Evolutionary conservation across 2,888 invertebrate genomes (phyloP).

Genomic region (Dryococelus australis): DNA sequence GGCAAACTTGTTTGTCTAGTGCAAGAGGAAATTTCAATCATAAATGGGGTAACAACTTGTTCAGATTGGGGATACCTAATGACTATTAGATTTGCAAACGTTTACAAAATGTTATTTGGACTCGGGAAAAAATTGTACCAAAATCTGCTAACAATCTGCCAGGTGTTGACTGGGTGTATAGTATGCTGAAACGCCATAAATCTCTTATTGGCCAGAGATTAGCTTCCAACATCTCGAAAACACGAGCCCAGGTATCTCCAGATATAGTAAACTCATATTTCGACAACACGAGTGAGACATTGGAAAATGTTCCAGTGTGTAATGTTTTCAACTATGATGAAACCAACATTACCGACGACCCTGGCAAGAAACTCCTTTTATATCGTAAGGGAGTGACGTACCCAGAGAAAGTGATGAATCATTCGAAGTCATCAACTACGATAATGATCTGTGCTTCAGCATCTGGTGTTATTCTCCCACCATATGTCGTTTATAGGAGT

Average conservation of each 20-base stretch:
- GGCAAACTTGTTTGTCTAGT: constrained; percentile 26
- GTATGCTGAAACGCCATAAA: constrained; percentile 33
- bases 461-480: not conserved
- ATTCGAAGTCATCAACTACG: not conserved
- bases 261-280: too few relatives aligned
- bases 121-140: not conserved
- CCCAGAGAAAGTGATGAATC: not conserved
- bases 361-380: not conserved
- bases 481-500: not conserved
- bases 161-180: constrained; percentile 30
- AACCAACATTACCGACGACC: constrained; percentile 29
- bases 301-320: not conserved
- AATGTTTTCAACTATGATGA: constrained; percentile 34
- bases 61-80: constrained; percentile 24
- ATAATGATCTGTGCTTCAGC: constrained; percentile 20
- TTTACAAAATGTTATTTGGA: constrained; percentile 28
- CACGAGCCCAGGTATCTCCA: not conserved
- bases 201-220: constrained; percentile 17
- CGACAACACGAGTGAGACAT: too few relatives aligned
- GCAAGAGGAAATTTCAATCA: not conserved
- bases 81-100: constrained; percentile 28
- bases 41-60: not conserved
- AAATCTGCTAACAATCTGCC: constrained; percentile 21
- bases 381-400: not conserved
- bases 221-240: constrained; percentile 24